Base-by-base conservation (phyloP, 2,797 vertebrate genomes). In the Erethizon dorsatum region DNA sequence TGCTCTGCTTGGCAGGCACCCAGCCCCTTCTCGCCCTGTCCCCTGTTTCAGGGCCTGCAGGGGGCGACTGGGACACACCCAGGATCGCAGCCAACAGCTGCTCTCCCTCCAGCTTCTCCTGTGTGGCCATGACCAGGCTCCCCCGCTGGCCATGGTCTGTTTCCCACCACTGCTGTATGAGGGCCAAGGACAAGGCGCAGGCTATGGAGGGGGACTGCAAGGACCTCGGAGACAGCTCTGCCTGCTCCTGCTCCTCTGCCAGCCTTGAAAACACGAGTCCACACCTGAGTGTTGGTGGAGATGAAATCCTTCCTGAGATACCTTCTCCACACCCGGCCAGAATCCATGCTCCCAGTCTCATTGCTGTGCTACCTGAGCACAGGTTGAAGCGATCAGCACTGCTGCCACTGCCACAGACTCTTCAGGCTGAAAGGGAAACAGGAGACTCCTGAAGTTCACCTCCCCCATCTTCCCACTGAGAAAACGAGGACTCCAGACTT, bases 11-110 rank as follows among this genome's bases (percentile, higher is more conserved):
- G 6, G 88, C 83, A 89, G 17, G 57, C 12, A 6, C 5, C 57
- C 75, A 79, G 47, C n/a, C 63, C 77, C 77, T 73, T 67, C 84
- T 71, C 54, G 73, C 56, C 56, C 52, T 26, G 22, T 37, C 37
- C 83, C 63, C 92, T 24, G 31, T 6, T 61, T 82, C 52, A 80
- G 93, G 91, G 69, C 75, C 97, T 93, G 69, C 57, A 93, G 82
- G 45, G 90, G 77, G 71, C 0, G 0, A 71, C 41, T 12, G 3
- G 92, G 92, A 54, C 88, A 91, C n/a, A n/a, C 33, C 67, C 54
- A 17, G 56, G 73, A 24, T 17, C 79, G 45, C 0, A 1, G 52
- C 41, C 57, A 37, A 59, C 65, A 90, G 88, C 85, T 78, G 84
- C 59, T 73, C 20, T 71, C 61, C 0, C 18, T 56, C 63, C 26